Evolutionary conservation across 2,113 vertebrate genomes (phyloP).

Genomic region (Butorides virescens): DNA sequence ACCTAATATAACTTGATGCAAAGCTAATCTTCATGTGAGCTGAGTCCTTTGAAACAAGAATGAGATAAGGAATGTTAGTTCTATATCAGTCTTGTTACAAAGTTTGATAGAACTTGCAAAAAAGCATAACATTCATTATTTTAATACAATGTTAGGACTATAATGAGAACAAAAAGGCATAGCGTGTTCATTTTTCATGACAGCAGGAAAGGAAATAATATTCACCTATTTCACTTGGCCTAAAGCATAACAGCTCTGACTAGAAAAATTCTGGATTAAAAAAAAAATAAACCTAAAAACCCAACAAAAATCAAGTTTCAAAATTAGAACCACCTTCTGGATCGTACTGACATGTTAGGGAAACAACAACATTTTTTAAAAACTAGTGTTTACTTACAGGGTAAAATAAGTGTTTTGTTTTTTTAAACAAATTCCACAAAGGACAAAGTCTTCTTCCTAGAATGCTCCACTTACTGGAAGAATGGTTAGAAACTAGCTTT

Average conservation of each 20-base stretch:
- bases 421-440: background rate
- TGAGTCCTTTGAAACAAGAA: background rate
- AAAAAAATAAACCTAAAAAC: background rate
- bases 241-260: background rate
- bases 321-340: background rate
- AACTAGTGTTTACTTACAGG: background rate
- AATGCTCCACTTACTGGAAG: background rate
- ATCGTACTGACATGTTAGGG: background rate
- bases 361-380: background rate
- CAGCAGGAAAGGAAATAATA: background rate
- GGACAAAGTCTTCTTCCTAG: background rate
- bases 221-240: background rate
- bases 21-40: constrained; percentile 14
- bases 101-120: constrained; percentile 21
- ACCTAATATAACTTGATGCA: background rate
- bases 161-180: constrained; percentile 28
- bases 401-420: background rate
- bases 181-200: constrained; percentile 17
- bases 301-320: background rate
- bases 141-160: background rate
- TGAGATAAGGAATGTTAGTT: constrained; percentile 36
- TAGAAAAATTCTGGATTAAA: background rate
- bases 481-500: background rate
- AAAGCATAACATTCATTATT: constrained; percentile 17
- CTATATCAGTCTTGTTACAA: background rate